Base-by-base conservation (phyloP, 2,888 invertebrate species). In the Protophormia terraenovae region DNA sequence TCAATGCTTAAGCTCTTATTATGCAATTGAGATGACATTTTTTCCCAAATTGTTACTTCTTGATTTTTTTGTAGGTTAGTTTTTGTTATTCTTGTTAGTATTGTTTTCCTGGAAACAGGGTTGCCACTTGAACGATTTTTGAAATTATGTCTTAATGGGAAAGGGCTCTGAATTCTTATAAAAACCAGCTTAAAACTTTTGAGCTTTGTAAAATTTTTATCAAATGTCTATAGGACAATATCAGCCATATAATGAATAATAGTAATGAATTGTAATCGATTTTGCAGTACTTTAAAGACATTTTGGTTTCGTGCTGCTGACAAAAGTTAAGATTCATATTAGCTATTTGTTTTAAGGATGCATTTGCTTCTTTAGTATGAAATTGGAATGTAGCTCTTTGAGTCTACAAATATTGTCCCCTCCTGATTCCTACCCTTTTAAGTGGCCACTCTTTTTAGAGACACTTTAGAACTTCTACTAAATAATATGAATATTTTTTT, bases 1-100 rank as follows among this genome's bases (percentile, higher is more conserved):
- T 50, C 64, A 71, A 64, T 66, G 78, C 64, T 78, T 73, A 71
- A 76, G 66, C 71, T 82, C 72, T 75, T 78, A 82, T 85, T 85
- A 85, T 85, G 85, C 82, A 85, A 82, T 79, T 85, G 69, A 71
- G 82, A 85, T 85, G 85, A 85, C 85, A 82, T 77, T 82, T 85
- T 82, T 82, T 78, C 69, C 71, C 67, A 72, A 78, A 85, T 69
- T 82, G 62, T 64, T 75, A 66, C n/a, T 24, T 45, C 72, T 64
- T 71, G 67, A 45, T 67, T 41, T 76, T 50, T n/a, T 41, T 55
- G 29, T 27, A 27, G 55, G 14, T 55, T 12, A 12, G 53, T 53
- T 55, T 3, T 27, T 24, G 12, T 29, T 55, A n/a, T 55, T 14
- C 5, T 12, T 38, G 14, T 38, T 27, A 19, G 41, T 22, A 32